Percentiles rank a stretch among this genome's conserved stretches.
Evolutionary conservation across 2,113 vertebrate genomes (phyloP).

Genomic region (Campylorhamphus procurvoides): DNA sequence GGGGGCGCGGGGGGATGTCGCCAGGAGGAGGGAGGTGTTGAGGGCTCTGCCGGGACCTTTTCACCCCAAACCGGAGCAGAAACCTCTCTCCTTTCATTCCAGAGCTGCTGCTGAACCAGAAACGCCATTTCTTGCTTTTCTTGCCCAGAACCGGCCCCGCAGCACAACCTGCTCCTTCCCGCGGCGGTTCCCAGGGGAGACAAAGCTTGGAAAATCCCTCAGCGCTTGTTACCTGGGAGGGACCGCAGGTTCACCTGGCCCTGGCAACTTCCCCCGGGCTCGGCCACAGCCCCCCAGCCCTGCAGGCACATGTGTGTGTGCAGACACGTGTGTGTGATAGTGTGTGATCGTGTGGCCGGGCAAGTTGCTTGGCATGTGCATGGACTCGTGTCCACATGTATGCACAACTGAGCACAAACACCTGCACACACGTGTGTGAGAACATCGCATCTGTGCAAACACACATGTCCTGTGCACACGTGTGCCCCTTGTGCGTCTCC

Average conservation of each 20-base stretch:
- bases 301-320: neutral
- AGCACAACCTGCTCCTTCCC: neutral
- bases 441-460: neutral
- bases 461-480: neutral
- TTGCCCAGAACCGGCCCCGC: neutral
- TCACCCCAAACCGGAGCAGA: neutral
- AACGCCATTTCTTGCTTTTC: neutral
- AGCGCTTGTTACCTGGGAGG: neutral
- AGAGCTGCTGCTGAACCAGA: neutral
- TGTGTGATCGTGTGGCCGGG: neutral
- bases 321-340: neutral
- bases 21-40: too few species aligned
- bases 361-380: neutral
- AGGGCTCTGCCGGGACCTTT: neutral
- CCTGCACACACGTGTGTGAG: neutral
- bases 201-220: neutral
- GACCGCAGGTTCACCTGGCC: neutral
- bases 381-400: neutral
- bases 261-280: neutral
- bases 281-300: neutral
- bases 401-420: neutral
- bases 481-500: neutral
- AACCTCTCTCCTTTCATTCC: neutral
- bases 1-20: neutral
- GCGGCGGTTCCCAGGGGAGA: neutral